Percentiles rank a stretch among this genome's conserved stretches.
Conservation (phyloP, 2,888 invertebrate genomes). For the Morpho achilles region DNA sequence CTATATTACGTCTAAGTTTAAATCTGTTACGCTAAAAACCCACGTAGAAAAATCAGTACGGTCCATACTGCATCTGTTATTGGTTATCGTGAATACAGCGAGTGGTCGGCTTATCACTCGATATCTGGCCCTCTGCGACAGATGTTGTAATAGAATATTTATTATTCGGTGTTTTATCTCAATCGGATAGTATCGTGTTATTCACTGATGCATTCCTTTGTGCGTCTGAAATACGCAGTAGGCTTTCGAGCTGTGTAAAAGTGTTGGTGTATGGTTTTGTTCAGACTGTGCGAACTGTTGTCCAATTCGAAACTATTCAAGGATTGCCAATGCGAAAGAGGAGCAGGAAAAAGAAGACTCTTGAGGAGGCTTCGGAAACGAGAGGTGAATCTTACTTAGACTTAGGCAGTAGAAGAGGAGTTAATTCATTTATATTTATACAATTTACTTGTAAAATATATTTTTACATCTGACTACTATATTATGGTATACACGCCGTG, state of each 20-base stretch:
- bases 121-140: slow-evolving; percentile 58
- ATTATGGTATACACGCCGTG: too few species aligned
- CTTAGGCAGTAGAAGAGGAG: too few species aligned
- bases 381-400: slow-evolving; percentile 36
- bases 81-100: slow-evolving; percentile 64
- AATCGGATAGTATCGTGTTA: slow-evolving; percentile 31
- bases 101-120: slow-evolving; percentile 50
- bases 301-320: slow-evolving; percentile 65
- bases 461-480: too few species aligned
- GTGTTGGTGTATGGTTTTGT: slow-evolving; percentile 53
- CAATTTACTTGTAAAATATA: too few species aligned
- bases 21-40: slow-evolving; percentile 42
- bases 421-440: too few species aligned
- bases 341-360: slow-evolving; percentile 71
- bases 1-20: slow-evolving; percentile 11
- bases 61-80: slow-evolving; percentile 57
- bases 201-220: slow-evolving; percentile 36
- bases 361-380: slow-evolving; percentile 52
- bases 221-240: slow-evolving; percentile 11
- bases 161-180: slow-evolving; percentile 33
- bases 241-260: background rate
- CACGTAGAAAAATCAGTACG: slow-evolving; percentile 46
- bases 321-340: slow-evolving; percentile 74
- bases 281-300: slow-evolving; percentile 64
- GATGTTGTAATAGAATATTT: slow-evolving; percentile 49